Base-by-base conservation (phyloP, 2,113 vertebrate genomes). In the Vimba vimba region DNA sequence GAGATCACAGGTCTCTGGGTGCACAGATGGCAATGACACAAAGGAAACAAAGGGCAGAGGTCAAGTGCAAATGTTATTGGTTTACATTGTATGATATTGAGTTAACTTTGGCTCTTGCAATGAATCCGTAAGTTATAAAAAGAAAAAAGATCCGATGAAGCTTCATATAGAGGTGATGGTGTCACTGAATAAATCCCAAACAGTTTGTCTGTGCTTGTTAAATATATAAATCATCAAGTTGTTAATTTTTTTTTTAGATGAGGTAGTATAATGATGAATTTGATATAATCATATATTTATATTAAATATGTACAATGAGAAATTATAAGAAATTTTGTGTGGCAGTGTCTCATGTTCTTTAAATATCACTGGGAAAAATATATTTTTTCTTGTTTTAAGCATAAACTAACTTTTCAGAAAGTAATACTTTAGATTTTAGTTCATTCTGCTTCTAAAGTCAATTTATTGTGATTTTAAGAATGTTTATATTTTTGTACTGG, bases 1-100 rank as follows among this genome's bases (percentile, higher is more conserved):
- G 79, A 82, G 45, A 68, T 19, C 43, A 69, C 43, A 33, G 62
- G 79, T 69, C 79, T 13, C 45, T 21, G 6, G 21, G 77, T 59
- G 17, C 25, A 33, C 19, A 21, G 19, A 21, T 8, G n/a, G n/a
- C 23, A 66, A 52, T 4, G 69, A 15, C 23, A 66, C 6, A 59
- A 33, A 13, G 33, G 30, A 59, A n/a, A 12, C 57, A 60, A 45
- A 69, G 10, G 62, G 33, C 62, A 52, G 25, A 33, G 62, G 79
- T 66, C 62, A 52, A 66, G 27, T 6, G 12, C 2, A 5, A 9
- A 47, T 30, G 43, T 13, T 82, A 33, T 21, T 68, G 43, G n/a
- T 64, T 66, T 17, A 12, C n/a, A 3, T 39, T 15, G 13, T 59
- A 4, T 45, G 25, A 30, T 55, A 19, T 21, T 0, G 47, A 33